Conservation (phyloP, 2,113 vertebrate genomes). For the Scomber colias region DNA sequence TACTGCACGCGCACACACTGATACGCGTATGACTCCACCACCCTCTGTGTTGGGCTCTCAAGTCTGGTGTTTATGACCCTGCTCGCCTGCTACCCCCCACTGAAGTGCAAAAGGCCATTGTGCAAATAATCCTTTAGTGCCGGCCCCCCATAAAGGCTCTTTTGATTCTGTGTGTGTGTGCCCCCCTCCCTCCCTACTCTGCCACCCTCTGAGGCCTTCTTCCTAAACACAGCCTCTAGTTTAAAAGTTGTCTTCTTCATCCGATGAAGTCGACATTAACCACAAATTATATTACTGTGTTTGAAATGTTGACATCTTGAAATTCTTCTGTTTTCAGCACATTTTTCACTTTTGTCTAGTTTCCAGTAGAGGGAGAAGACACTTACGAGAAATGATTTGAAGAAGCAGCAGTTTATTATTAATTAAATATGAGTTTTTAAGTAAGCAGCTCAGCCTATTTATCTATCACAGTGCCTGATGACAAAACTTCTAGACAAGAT, state of each 20-base stretch:
- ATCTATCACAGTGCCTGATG: background rate
- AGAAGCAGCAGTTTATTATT: background rate
- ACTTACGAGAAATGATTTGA: background rate
- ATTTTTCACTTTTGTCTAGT: background rate
- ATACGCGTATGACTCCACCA: constrained; percentile 4
- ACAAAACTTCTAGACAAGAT: constrained; percentile 4
- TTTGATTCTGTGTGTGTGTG: constrained; percentile 49
- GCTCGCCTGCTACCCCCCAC: constrained; percentile 46
- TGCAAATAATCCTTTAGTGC: constrained; percentile 66
- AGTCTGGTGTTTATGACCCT: constrained; percentile 63
- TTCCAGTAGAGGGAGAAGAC: background rate
- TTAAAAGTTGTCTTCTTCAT: constrained; percentile 29
- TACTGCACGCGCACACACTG: constrained; percentile 1
- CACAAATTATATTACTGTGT: constrained; percentile 11
- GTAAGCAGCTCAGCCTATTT: background rate
- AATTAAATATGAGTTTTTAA: background rate
- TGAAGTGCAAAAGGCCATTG: constrained; percentile 70
- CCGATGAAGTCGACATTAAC: background rate
- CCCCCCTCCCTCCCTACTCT: constrained; percentile 22
- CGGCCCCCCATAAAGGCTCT: constrained; percentile 61
- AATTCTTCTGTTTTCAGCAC: background rate
- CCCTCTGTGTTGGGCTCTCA: constrained; percentile 35
- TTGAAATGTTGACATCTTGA: background rate
- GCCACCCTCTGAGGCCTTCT: constrained; percentile 36
- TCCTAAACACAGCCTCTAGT: constrained; percentile 26